Evolutionary conservation across 2,113 vertebrate species (phyloP), one percentile per base, ranked within the genome.

Genomic region (Rhinopomastus cyanomelas): DNA sequence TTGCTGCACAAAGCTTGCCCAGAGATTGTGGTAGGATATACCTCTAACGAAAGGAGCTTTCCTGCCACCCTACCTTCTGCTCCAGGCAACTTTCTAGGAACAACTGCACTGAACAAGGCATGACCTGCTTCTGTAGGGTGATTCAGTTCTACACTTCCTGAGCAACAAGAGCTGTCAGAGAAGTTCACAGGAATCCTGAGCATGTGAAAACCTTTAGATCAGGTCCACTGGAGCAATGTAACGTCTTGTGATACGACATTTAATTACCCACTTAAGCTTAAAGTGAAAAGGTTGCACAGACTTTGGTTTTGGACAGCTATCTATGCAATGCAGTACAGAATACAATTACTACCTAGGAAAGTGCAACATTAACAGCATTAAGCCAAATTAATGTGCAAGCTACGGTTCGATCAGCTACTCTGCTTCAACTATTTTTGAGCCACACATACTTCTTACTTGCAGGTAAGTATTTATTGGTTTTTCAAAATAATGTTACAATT

Each of bases 401-500:
- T 37, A 49, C 11, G 10, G 19, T 57, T 75, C 30, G 65, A n/a
- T n/a, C 29, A 76, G 61, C 14, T 12, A 53, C 37, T 68, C 30
- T 46, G 27, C 39, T 32, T 34, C 26, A 57, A 52, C 0, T 60
- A 19, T n/a, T 62, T 9, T 76, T 49, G 25, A 71, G 65, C 5
- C 30, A 55, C 6, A 27, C 5, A 51, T 12, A 32, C 3, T 53
- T 6, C 7, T 57, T 71, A 81, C 55, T 92, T 91, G 65, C 32
- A 81, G 32, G 23, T 30, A 80, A 66, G 22, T 32, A 66, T 46
- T 82, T 85, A 39, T 78, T 81, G 21, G 93, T 85, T 88, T 89
- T 81, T 62, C 49, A 68, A 73, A 90, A 88, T 19, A 82, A 85
- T 37, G 29, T 36, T 89, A 87, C 12, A 34, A 39, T 93, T 95